Evolutionary conservation across 2,888 invertebrate species (phyloP).

Genomic region (Caenorhabditis sinica): DNA sequence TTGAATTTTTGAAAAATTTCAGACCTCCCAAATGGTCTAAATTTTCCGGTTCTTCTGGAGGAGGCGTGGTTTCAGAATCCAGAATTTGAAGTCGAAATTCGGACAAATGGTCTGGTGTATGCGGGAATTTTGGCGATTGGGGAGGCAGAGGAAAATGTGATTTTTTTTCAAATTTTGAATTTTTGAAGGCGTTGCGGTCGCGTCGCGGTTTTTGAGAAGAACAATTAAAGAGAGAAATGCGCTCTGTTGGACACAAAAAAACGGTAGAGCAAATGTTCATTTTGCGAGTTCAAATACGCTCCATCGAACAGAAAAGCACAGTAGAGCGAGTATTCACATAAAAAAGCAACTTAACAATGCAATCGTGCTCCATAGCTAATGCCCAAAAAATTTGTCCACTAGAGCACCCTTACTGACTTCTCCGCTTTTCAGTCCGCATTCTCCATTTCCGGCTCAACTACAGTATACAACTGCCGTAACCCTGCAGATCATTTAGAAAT

Average conservation of each 20-base stretch:
- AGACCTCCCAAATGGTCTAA: conserved; percentile 51
- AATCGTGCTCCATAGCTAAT: not conserved
- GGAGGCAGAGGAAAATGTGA: not conserved
- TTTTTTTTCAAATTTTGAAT: not conserved
- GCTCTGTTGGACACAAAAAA: not conserved
- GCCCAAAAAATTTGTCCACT: not conserved
- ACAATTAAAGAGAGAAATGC: not conserved
- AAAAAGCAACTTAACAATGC: not conserved
- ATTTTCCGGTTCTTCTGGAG: conserved; percentile 39
- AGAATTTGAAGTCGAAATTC: conserved; percentile 62
- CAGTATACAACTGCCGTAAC: not conserved
- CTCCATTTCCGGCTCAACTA: conserved; percentile 2
- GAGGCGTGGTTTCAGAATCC: conserved; percentile 34
- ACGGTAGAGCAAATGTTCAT: not conserved
- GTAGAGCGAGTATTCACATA: not conserved
- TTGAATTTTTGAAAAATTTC: conserved; percentile 2
- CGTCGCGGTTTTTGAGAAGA: not conserved
- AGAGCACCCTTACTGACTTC: not conserved
- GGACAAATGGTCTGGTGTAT: conserved; percentile 15
- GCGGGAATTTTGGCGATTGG: conserved; percentile 42
- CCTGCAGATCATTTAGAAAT: not conserved
- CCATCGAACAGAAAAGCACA: too few species aligned
- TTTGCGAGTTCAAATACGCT: not conserved
- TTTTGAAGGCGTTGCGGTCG: not conserved
- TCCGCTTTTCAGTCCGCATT: too few species aligned